Evolutionary conservation across 2,797 vertebrate genomes (phyloP).

Genomic region (Pangasius mekongensis): DNA sequence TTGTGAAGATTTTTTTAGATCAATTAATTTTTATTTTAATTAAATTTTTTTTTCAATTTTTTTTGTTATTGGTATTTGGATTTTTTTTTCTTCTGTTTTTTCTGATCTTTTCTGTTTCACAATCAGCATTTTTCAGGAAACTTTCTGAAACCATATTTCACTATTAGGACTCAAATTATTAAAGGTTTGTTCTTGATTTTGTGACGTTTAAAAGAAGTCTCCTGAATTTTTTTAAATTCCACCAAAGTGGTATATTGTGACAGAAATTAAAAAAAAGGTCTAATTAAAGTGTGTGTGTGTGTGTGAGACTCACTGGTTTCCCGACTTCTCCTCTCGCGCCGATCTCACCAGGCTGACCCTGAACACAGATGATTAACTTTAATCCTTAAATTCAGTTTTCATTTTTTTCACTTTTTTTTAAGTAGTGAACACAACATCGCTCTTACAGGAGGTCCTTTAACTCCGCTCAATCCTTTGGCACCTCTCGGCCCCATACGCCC

Average conservation of each 20-base stretch:
- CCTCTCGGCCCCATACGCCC: slow-evolving; percentile 70
- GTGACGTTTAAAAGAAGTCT: background rate
- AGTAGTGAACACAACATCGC: background rate
- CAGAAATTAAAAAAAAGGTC: background rate
- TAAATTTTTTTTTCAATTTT: no score
- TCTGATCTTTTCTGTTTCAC: background rate
- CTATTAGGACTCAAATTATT: background rate
- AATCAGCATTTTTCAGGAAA: background rate
- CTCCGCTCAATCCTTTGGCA: slow-evolving; percentile 70
- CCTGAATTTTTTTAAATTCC: background rate
- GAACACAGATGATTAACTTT: slow-evolving; percentile 14
- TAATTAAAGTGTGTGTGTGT: background rate
- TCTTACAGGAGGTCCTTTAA: slow-evolving; percentile 78
- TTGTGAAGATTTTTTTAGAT: background rate
- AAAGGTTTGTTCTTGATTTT: background rate
- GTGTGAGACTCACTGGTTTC: slow-evolving; percentile 63
- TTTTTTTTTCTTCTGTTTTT: background rate
- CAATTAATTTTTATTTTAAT: no score
- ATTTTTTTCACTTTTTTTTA: background rate
- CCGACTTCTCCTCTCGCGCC: slow-evolving; percentile 70
- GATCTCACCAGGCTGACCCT: slow-evolving; percentile 74
- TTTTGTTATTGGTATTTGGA: background rate
- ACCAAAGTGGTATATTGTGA: background rate
- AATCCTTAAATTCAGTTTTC: no score
- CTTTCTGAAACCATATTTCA: background rate